Conservation (phyloP, 2,888 invertebrate species). For the Caenorhabditis wallacei region DNA sequence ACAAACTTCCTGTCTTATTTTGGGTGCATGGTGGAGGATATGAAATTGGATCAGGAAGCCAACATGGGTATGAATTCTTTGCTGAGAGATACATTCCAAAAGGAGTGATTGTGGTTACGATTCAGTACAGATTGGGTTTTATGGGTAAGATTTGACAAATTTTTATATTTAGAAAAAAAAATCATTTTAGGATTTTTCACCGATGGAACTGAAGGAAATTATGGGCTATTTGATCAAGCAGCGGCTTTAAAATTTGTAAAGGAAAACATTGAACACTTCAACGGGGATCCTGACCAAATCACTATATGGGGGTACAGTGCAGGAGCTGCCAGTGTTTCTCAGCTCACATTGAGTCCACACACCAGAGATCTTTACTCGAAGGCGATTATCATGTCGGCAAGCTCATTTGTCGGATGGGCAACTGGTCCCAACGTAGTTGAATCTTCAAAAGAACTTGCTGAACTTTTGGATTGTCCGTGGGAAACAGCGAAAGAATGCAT, state of each 20-base stretch:
- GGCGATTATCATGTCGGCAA: conserved; percentile 75
- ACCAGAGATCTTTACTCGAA: conserved; percentile 70
- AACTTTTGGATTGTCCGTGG: conserved; percentile 65
- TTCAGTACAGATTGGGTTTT: conserved; percentile 94
- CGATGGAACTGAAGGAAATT: conserved; percentile 76
- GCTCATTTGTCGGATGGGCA: conserved; percentile 72
- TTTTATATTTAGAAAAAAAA: too few species aligned
- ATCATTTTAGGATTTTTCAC: conserved; percentile 75
- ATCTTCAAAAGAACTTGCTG: conserved; percentile 54
- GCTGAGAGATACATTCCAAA: conserved; percentile 85
- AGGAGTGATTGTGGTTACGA: conserved; percentile 92
- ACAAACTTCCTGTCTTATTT: conserved; percentile 91
- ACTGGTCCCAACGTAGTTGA: conserved; percentile 67
- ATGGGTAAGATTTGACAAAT: conserved; percentile 86
- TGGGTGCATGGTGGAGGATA: conserved; percentile 97
- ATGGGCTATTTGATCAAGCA: conserved; percentile 78
- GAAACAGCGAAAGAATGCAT: conserved; percentile 67
- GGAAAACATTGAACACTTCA: conserved; percentile 60
- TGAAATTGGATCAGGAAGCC: conserved; percentile 87
- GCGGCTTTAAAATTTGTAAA: conserved; percentile 73
- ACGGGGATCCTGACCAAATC: conserved; percentile 71
- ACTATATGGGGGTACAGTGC: conserved; percentile 78
- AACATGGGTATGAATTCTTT: conserved; percentile 73
- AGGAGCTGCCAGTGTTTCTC: conserved; percentile 74
- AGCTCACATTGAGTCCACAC: conserved; percentile 67